These are phyloP conservation scores for Clarias fuscus DNA, from an alignment of 2,797 vertebrate genomes.

Conservation along the genomic window DNA sequence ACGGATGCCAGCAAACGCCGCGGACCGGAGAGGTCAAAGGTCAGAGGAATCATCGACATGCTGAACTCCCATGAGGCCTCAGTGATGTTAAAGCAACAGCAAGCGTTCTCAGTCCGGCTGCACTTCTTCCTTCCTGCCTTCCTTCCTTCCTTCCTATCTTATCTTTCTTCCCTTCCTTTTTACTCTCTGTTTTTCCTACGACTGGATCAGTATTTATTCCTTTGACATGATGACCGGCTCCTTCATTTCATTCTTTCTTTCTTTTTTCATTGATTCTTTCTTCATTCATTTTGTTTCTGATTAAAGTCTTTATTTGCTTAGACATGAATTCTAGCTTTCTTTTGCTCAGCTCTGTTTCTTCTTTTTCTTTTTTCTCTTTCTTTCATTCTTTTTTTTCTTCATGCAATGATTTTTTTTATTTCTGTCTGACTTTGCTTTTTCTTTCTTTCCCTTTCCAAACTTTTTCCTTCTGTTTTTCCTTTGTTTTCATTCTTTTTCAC, in stretches of 20 bases:
- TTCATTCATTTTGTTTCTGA: no score
- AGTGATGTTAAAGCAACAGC: slow-evolving; percentile 42
- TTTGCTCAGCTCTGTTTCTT: not conserved
- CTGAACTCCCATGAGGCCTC: slow-evolving; percentile 56
- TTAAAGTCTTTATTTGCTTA: no score
- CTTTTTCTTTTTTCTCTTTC: not conserved
- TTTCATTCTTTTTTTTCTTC: not conserved
- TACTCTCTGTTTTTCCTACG: not conserved
- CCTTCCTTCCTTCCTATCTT: not conserved
- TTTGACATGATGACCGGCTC: no score
- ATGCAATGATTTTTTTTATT: not conserved
- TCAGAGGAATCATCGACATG: slow-evolving; percentile 67
- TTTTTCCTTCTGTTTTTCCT: not conserved
- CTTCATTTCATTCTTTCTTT: not conserved
- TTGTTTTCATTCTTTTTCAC: not conserved
- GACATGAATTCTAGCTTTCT: no score
- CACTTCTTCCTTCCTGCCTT: not conserved
- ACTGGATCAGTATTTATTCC: no score
- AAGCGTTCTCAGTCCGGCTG: not conserved
- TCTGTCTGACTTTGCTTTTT: not conserved
- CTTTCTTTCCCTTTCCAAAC: no score
- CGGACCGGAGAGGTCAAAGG: slow-evolving; percentile 59
- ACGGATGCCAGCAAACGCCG: not conserved
- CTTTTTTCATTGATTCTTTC: not conserved
- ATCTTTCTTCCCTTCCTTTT: not conserved